Conservation (phyloP, 2,888 invertebrate species). For the Hirudinaria manillensis region DNA sequence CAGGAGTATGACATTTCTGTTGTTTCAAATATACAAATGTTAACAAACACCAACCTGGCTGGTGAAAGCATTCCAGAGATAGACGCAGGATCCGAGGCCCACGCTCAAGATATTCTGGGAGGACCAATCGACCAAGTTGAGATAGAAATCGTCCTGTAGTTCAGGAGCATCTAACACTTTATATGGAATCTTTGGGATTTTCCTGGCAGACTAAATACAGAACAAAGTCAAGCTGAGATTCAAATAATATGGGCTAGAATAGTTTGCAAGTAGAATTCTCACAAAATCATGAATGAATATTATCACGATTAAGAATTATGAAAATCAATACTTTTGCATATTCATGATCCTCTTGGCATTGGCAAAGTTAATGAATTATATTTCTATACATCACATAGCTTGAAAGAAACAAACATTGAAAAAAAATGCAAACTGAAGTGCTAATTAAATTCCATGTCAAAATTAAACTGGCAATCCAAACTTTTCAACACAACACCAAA, state of each 20-base stretch:
- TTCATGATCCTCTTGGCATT: no score
- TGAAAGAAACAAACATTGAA: no score
- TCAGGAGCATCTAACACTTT: conserved; percentile 94
- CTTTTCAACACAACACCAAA: no score
- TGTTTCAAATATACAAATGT: neutral
- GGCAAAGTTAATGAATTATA: no score
- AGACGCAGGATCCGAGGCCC: conserved; percentile 92
- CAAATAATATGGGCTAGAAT: neutral
- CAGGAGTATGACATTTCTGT: no score
- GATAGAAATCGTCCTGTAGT: conserved; percentile 94
- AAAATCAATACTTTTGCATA: no score
- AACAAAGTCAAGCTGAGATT: neutral
- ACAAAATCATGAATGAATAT: neutral
- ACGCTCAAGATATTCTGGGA: conserved; percentile 96
- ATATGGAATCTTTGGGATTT: conserved; percentile 96
- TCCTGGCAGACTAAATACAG: conserved; percentile 70
- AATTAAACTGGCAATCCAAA: no score
- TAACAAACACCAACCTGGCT: conserved; percentile 67
- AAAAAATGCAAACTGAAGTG: no score
- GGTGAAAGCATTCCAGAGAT: conserved; percentile 97
- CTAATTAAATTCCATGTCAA: no score
- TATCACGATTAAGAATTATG: neutral
- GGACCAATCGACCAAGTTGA: conserved; percentile 98
- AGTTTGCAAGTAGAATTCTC: neutral
- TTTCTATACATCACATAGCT: no score